A percentile compares a stretch with the other conserved stretches of the same genome.
Evolutionary conservation across 2,113 vertebrate genomes (phyloP).

Genomic region (Phycodurus eques): DNA sequence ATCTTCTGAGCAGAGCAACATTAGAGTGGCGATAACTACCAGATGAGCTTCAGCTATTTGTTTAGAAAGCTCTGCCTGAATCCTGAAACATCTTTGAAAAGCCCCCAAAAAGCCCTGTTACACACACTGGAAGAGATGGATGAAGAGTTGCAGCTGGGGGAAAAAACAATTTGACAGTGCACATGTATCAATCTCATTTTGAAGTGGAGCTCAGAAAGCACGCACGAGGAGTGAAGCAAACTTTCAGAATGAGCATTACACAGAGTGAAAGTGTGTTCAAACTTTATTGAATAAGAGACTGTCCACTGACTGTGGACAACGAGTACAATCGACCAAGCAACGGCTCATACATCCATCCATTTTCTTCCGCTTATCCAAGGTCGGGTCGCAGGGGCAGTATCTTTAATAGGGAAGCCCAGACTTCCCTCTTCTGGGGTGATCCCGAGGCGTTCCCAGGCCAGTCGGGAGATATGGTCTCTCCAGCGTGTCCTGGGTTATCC

Average conservation of each 20-base stretch:
- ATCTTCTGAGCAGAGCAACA: background rate
- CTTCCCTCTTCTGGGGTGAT: too few relatives aligned
- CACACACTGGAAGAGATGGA: slow-evolving; percentile 25
- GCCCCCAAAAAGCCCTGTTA: slow-evolving; percentile 8
- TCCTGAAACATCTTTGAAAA: slow-evolving; percentile 24
- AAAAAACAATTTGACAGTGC: slow-evolving; percentile 3
- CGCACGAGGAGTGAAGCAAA: background rate
- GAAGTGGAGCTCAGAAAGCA: background rate
- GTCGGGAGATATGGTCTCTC: too few relatives aligned
- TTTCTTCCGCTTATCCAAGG: too few relatives aligned
- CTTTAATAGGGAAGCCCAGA: too few relatives aligned
- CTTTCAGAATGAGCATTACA: background rate
- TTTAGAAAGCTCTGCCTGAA: slow-evolving; percentile 28
- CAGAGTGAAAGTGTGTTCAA: background rate
- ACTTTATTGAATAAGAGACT: background rate
- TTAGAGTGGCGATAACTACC: slow-evolving; percentile 16
- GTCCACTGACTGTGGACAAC: background rate
- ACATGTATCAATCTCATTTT: background rate
- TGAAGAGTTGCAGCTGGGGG: slow-evolving; percentile 17
- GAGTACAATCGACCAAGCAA: background rate
- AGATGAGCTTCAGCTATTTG: slow-evolving; percentile 38
- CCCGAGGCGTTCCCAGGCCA: too few relatives aligned
- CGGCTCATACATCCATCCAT: too few relatives aligned
- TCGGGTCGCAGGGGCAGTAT: too few relatives aligned
- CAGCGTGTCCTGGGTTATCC: too few relatives aligned